Conservation (phyloP, 2,113 vertebrate genomes). For the Aramus guarauna region DNA sequence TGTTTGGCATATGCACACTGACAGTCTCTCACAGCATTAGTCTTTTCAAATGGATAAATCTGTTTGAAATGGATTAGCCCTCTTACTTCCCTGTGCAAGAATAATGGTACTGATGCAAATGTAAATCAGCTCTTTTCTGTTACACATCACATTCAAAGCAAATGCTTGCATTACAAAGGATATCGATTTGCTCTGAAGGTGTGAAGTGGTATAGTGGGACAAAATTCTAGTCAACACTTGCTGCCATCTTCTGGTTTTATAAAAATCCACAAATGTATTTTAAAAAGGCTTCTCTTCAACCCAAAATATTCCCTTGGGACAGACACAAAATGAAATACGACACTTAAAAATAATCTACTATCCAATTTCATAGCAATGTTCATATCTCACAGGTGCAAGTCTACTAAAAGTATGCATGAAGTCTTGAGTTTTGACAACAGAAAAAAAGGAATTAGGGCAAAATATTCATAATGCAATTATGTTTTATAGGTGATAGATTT, state of each 20-base stretch:
- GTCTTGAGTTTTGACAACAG: not conserved
- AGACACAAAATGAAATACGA: not conserved
- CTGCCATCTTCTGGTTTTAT: constrained; percentile 75
- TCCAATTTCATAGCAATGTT: not conserved
- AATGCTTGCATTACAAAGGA: constrained; percentile 33
- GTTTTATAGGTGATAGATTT: not conserved
- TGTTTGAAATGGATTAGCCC: constrained; percentile 50
- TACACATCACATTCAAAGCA: constrained; percentile 39
- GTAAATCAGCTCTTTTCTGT: constrained; percentile 31
- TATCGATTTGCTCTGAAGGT: constrained; percentile 13
- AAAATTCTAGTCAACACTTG: constrained; percentile 29
- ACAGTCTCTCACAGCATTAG: not conserved
- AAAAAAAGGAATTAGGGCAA: not conserved
- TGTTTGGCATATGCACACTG: not conserved
- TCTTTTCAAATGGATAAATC: constrained; percentile 37
- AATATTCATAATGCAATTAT: not conserved
- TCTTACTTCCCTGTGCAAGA: constrained; percentile 1
- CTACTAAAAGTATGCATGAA: not conserved
- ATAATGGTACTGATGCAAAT: constrained; percentile 26
- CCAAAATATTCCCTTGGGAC: not conserved
- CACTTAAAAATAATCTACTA: not conserved
- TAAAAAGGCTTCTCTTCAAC: not conserved
- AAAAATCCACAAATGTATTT: constrained; percentile 7
- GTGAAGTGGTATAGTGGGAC: not conserved
- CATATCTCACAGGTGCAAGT: not conserved